Conservation (phyloP, 1,140 invertebrate species). For the Sycobia sp. region DNA sequence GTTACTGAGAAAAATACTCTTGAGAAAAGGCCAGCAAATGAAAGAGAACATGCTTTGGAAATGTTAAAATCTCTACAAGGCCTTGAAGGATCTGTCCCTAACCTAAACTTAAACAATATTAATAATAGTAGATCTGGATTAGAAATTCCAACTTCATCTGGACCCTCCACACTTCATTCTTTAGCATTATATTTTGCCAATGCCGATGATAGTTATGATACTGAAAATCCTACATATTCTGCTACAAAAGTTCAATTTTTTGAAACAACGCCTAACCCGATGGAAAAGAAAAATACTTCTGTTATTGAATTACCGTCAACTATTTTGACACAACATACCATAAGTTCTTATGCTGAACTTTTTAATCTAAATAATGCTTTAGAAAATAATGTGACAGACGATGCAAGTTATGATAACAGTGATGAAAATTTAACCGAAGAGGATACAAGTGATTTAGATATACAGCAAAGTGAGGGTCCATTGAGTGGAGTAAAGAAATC, state of each 20-base stretch:
- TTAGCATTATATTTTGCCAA: slow-evolving; percentile 79
- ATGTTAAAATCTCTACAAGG: slow-evolving; percentile 56
- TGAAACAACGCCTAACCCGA: slow-evolving; percentile 11
- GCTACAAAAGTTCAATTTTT: slow-evolving; percentile 13
- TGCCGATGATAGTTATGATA: slow-evolving; percentile 61
- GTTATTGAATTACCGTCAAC: slow-evolving; percentile 49
- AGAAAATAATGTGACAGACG: slow-evolving; percentile 51
- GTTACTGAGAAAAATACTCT: slow-evolving; percentile 37
- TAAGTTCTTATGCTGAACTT: slow-evolving; percentile 53
- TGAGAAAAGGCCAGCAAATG: slow-evolving; percentile 44
- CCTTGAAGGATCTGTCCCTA: slow-evolving; percentile 47
- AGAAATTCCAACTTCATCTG: slow-evolving; percentile 71
- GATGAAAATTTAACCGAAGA: slow-evolving; percentile 58
- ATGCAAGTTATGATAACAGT: slow-evolving; percentile 54
- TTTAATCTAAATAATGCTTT: slow-evolving; percentile 58
- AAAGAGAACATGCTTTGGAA: slow-evolving; percentile 55
- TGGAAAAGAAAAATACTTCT: slow-evolving; percentile 32
- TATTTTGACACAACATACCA: slow-evolving; percentile 53
- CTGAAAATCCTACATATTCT: slow-evolving; percentile 8
- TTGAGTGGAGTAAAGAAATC: slow-evolving; percentile 60
- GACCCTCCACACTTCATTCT: slow-evolving; percentile 76
- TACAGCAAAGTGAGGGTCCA: slow-evolving; percentile 68
- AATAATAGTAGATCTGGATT: slow-evolving; percentile 61
- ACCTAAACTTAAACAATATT: slow-evolving; percentile 36
- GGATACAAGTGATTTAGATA: slow-evolving; percentile 64